Base-by-base conservation (phyloP, 37 sponge, comb jelly and placozoan genomes). In the Cladorhizidae sp. region DNA sequence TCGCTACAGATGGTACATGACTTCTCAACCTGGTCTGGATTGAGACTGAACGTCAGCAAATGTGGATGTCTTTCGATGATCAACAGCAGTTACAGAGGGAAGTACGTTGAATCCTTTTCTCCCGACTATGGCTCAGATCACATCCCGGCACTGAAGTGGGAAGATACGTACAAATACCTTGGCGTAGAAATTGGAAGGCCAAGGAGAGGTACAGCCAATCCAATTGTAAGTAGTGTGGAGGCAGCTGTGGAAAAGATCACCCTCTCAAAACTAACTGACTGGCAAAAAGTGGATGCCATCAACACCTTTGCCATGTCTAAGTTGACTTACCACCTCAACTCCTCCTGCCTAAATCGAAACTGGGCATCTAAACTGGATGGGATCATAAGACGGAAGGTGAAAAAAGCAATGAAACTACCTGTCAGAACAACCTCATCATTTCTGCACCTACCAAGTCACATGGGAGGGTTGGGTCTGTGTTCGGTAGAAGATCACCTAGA, bases 211-310 rank as follows among this genome's bases (percentile, higher is more conserved):
- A 26, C 7, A 8, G 14, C 1, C 51, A 21, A 22, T 29, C 39
- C 7, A 33, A 57, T 25, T 39, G n/a, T n/a, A n/a, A n/a, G n/a
- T n/a, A n/a, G n/a, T n/a, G n/a, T n/a, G n/a, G n/a, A n/a, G n/a
- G n/a, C n/a, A n/a, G n/a, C n/a, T n/a, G n/a, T n/a, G n/a, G n/a
- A n/a, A n/a, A n/a, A 33, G 25, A 78, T 85, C 23, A 0, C 21
- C 22, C 15, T 31, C 45, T 61, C 62, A 26, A 29, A 11, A 0
- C 72, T 87, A 23, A 56, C 76, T 38, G 82, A 80, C 50, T 87
- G 88, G 88, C 88, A 81, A 50, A 87, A 81, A 62, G 43, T 87
- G 15, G 77, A 87, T 69, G 82, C 88, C 70, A 67, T 81, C 59
- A 67, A 72, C 52, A 51, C 23, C 23, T 87, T 87, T 72, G 70